Base-by-base conservation (phyloP, 2,797 vertebrate genomes). In the Galaxias olidus region DNA sequence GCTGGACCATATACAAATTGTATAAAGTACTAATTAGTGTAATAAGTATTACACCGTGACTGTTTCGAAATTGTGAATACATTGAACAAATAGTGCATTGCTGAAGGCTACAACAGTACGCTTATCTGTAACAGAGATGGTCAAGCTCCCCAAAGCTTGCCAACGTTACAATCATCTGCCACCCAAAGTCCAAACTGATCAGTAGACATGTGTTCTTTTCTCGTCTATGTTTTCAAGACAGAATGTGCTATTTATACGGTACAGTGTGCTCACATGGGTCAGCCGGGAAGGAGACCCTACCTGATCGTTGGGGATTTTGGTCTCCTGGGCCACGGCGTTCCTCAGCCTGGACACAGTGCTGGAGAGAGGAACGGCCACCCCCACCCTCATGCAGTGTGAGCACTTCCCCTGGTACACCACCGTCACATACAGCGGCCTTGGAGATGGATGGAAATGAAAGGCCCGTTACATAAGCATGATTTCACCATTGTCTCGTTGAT, bases 381-480 rank as follows among this genome's bases (percentile, higher is more conserved):
- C 97, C 0, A 99, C 94, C 71, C 96, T 90, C 96, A 98, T 98
- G 75, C 96, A 99, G 89, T 97, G 95, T 0, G 97, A 98, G 71
- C 97, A 98, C 74, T 97, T 98, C 58, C 96, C 97, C 83, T 94
- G 96, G 87, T 98, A 98, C 78, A 98, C 97, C 87, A 98, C 96
- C 0, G 98, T 99, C 88, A 99, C 79, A 13, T 95, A 98, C 53
- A 99, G 89, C 0, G 97, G 96, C 88, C 97, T 99, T 91, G 6
- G 73, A 41, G 20, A 56, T 13, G 4, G 12, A 54, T 1, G 11
- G 0, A 19, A 10, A 10, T 4, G 15, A 11, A 19, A 17, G n/a
- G 15, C 9, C 42, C 10, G n/a, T 18, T 17, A 46, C 57, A 17
- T 17, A 46, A 12, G 10, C n/a, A 20, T 4, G 12, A 1, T 51